phyloP scores from a whole-genome alignment of 2,113 vertebrate genomes.

The Balaenoptera acutorostrata region DNA sequence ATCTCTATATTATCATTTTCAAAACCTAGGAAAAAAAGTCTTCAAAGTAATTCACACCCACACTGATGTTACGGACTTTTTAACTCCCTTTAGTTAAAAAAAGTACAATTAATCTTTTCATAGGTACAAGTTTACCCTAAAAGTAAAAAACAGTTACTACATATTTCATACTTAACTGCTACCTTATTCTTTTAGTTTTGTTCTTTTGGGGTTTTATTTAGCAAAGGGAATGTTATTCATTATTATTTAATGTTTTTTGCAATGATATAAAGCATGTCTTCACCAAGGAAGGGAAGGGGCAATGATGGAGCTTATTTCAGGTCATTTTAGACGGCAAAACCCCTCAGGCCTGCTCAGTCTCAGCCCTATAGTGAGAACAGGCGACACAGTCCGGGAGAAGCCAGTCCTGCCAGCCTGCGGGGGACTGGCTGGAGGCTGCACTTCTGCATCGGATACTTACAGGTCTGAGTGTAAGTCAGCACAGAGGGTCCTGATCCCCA shows the following conservation, averaged over 20 bases:
- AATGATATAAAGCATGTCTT: not conserved
- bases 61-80: not conserved
- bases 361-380: not conserved
- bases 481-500: not conserved
- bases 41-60: not conserved
- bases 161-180: not conserved
- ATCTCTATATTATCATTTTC: not conserved
- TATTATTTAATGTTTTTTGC: not conserved
- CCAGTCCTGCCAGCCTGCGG: fast-evolving
- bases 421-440: fast-evolving
- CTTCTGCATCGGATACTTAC: conserved; percentile 23
- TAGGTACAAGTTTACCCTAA: not conserved
- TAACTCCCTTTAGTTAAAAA: not conserved
- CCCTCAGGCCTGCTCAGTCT: not conserved
- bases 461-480: not conserved
- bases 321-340: not conserved
- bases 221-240: not conserved
- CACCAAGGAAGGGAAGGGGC: not conserved
- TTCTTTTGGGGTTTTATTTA: not conserved
- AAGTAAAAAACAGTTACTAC: not conserved
- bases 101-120: not conserved
- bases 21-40: not conserved
- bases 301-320: not conserved
- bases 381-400: not conserved
- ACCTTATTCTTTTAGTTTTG: not conserved